phyloP scores from a whole-genome alignment of 1,140 invertebrate genomes.

The Chrysomallon squamiferum region DNA sequence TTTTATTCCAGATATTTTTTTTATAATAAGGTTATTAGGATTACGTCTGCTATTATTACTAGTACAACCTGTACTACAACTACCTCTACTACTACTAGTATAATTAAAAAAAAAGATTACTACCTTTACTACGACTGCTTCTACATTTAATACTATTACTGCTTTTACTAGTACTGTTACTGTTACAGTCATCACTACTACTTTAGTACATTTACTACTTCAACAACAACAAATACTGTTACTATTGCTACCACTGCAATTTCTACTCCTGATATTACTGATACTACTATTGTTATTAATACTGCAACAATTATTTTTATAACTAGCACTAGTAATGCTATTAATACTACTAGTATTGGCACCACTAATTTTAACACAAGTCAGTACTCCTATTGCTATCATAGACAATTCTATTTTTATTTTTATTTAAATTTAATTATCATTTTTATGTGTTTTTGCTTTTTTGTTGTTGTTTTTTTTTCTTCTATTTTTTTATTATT shows the following conservation, averaged over 20 bases:
- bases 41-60: not conserved
- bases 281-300: too few species aligned
- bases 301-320: too few species aligned
- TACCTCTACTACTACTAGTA: conserved; percentile 1
- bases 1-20: not conserved
- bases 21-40: not conserved
- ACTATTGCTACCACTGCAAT: too few species aligned
- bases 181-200: not conserved
- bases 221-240: too few species aligned
- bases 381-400: conserved; percentile 11
- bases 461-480: too few species aligned
- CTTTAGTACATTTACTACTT: too few species aligned
- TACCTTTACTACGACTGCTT: conserved; percentile 2
- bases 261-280: too few species aligned
- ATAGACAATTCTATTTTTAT: too few species aligned
- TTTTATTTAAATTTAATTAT: too few species aligned
- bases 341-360: conserved; percentile 13
- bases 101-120: not conserved
- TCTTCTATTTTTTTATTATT: too few species aligned
- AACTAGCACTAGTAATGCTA: conserved; percentile 14
- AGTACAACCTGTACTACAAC: not conserved
- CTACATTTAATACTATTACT: conserved; percentile 16
- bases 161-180: conserved; percentile 10
- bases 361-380: conserved; percentile 10
- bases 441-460: too few species aligned